phyloP scores from a whole-genome alignment of 1,140 invertebrate species.

The Odontomachus brunneus region DNA sequence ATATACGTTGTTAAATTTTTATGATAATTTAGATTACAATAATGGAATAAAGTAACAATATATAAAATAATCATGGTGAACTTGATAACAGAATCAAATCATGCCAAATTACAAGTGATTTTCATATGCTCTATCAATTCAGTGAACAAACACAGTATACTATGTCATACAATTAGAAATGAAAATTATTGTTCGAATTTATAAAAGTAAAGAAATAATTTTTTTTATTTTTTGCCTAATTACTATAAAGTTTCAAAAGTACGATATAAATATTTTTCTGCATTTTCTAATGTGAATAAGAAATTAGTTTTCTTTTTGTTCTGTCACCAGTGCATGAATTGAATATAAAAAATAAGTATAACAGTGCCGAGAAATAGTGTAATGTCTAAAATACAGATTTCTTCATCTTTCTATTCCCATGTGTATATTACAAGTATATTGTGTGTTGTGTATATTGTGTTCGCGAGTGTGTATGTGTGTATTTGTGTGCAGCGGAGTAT shows the following conservation, averaged over 20 bases:
- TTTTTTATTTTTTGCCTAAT: conserved; percentile 65
- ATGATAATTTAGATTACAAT: conserved; percentile 28
- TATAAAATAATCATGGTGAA: conserved; percentile 28
- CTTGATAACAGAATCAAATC: conserved; percentile 55
- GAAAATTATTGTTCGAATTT: conserved; percentile 58
- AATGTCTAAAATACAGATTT: conserved; percentile 70
- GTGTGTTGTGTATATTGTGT: no score
- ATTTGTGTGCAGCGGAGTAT: conserved; percentile 42
- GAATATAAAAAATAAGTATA: conserved; percentile 67
- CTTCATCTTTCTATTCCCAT: conserved; percentile 63
- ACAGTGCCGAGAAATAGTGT: conserved; percentile 60
- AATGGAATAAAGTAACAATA: conserved; percentile 51
- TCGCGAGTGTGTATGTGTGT: no score
- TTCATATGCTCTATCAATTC: background rate
- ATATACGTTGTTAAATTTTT: conserved; percentile 53
- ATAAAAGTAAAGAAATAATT: conserved; percentile 58
- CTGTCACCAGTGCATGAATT: conserved; percentile 19
- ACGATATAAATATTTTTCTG: conserved; percentile 59
- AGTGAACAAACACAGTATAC: conserved; percentile 13
- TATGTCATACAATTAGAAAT: conserved; percentile 48
- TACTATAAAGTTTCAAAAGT: conserved; percentile 50
- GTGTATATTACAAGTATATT: conserved; percentile 73
- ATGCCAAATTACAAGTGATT: background rate
- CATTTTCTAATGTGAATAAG: conserved; percentile 47
- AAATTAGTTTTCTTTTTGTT: conserved; percentile 61